Base-by-base conservation (phyloP, 1,140 invertebrate genomes). In the Rhopalosiphum padi region DNA sequence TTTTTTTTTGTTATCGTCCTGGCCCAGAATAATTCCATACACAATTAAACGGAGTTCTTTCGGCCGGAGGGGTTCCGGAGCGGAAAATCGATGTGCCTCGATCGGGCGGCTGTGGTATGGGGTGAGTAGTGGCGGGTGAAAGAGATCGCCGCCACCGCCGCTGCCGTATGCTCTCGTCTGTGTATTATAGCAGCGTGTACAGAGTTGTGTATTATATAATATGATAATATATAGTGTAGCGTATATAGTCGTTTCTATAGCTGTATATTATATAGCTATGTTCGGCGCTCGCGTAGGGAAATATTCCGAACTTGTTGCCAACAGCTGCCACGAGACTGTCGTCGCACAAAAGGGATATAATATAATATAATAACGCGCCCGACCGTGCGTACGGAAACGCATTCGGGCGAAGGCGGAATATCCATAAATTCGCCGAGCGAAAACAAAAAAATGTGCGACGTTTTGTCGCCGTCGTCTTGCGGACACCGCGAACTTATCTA, bases 11-110 rank as follows among this genome's bases (percentile, higher is more conserved):
- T 92, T 92, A 91, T 91, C 90, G 91, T 85, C 22, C 91, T 82
- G 77, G 48, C 48, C 77, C 91, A 48, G 91, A 48, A 90, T 90
- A 90, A 93, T 93, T 93, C 91, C 41, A n/a, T 93, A 85, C 77
- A 93, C 91, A 93, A 93, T 93, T 93, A 93, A 93, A 93, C 82
- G 77, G 48, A 90, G 89, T 90, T 60, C 89, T 90, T 90, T 90
- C 25, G 89, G 23, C 41, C 37, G 23, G 48, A 93, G 77, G 91
- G 77, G 91, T 93, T 53, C 77, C 82, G 82, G 35, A 93, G 91
- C 82, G 91, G 68, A 93, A 93, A 93, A 93, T 93, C 91, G 91
- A 93, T 93, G 91, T 77, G 22, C 77, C 48, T 48, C 35, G 22
- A 43, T 25, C 55, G 48, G 48, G 22, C 5, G 37, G 9, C 15